Percentiles rank a stretch among this genome's conserved stretches.
Conservation (phyloP, 92 coral and sea anemone species). For the Epizoanthus rinbou region DNA sequence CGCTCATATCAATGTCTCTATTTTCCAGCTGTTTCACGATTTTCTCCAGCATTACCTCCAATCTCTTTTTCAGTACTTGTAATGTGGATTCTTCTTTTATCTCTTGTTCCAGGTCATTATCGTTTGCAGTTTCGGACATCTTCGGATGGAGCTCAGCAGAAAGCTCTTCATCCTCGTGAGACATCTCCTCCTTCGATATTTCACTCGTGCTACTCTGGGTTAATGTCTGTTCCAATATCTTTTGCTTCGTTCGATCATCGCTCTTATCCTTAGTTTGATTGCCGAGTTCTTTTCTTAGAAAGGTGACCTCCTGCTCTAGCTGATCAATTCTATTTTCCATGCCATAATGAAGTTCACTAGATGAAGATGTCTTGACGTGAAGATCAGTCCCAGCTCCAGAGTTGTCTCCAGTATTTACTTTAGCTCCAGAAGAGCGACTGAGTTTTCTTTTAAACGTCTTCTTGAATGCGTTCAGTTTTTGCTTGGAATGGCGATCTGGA, state of each 20-base stretch:
- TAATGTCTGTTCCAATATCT: background rate
- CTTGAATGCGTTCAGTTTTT: background rate
- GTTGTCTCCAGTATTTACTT: too few relatives aligned
- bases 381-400: background rate
- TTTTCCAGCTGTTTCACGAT: background rate
- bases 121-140: background rate
- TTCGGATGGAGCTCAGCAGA: background rate
- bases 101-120: background rate
- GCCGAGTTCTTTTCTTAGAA: conserved; percentile 12
- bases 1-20: background rate
- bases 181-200: background rate
- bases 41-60: background rate
- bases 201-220: conserved; percentile 23
- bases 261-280: background rate
- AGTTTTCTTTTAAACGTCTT: conserved; percentile 18
- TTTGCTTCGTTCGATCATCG: background rate
- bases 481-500: too few relatives aligned
- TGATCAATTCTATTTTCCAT: conserved; percentile 28
- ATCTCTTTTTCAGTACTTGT: background rate
- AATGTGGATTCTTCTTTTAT: background rate
- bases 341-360: background rate
- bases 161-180: background rate
- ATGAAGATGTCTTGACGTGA: background rate
- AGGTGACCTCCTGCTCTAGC: conserved; percentile 9
- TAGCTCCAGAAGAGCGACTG: background rate